Conservation (phyloP, 1,140 invertebrate species). For the Drepana arcuata region DNA sequence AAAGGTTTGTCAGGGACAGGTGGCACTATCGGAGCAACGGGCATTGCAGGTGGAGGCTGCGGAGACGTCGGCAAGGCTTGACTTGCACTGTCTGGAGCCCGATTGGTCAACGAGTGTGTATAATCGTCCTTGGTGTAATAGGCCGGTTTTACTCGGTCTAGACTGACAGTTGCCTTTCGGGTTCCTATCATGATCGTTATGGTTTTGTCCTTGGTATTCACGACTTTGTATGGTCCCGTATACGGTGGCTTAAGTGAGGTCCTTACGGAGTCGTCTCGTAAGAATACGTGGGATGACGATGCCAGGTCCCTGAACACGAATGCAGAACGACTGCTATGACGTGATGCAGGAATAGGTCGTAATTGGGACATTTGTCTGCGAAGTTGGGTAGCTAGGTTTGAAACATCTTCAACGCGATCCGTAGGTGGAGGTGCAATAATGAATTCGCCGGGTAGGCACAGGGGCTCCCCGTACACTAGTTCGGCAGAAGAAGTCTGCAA, state of each 20-base stretch:
- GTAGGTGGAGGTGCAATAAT: neutral
- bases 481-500: neutral
- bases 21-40: too few species aligned
- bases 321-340: neutral
- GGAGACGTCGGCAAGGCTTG: too few species aligned
- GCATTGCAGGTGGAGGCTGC: too few species aligned
- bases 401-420: too few species aligned
- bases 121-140: too few species aligned
- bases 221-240: constrained; percentile 2
- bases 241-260: constrained; percentile 5
- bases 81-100: too few species aligned
- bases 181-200: neutral
- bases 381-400: constrained; percentile 1
- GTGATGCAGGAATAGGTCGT: constrained; percentile 1
- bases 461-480: neutral
- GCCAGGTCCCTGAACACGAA: constrained; percentile 7
- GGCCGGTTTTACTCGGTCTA: neutral
- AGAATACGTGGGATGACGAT: constrained; percentile 3
- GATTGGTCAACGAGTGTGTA: too few species aligned
- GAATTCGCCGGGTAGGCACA: neutral
- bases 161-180: neutral
- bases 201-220: neutral
- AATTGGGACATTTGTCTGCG: constrained; percentile 2
- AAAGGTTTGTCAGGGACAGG: too few species aligned
- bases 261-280: constrained; percentile 6